Conservation (phyloP, 1,140 invertebrate species). For the Elymnias hypermnestra region DNA sequence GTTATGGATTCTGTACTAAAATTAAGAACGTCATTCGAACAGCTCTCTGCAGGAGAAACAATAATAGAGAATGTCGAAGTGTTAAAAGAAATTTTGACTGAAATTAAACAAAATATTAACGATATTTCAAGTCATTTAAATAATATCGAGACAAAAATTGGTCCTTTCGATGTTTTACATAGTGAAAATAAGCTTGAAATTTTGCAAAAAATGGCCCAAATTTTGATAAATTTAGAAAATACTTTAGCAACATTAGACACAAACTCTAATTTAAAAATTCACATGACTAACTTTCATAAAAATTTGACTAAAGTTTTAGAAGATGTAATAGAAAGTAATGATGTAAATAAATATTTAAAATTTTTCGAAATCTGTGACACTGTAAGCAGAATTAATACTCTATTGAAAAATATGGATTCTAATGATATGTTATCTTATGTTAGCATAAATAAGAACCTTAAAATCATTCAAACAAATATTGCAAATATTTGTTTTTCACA, state of each 20-base stretch:
- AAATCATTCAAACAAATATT: conserved; percentile 48
- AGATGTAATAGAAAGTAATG: conserved; percentile 67
- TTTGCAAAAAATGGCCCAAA: conserved; percentile 74
- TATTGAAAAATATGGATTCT: conserved; percentile 41
- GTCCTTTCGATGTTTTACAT: conserved; percentile 50
- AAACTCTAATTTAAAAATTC: conserved; percentile 34
- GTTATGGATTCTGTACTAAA: conserved; percentile 58
- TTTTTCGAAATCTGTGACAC: conserved; percentile 57
- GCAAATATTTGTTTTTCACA: conserved; percentile 40
- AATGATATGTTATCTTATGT: conserved; percentile 37
- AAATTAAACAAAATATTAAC: conserved; percentile 47
- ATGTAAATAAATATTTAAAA: conserved; percentile 50
- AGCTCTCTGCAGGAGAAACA: conserved; percentile 40
- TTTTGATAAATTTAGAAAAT: conserved; percentile 66
- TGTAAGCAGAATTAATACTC: conserved; percentile 46
- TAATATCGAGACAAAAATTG: conserved; percentile 41
- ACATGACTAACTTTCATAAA: conserved; percentile 53
- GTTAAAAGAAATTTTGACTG: conserved; percentile 37
- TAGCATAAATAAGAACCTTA: conserved; percentile 50
- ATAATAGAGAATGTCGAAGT: conserved; percentile 31
- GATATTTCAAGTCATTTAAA: conserved; percentile 49
- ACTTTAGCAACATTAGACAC: conserved; percentile 44
- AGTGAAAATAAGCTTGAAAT: conserved; percentile 70
- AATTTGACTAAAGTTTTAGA: conserved; percentile 66
- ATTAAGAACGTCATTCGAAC: conserved; percentile 57